Base-by-base conservation (phyloP, 2,888 invertebrate genomes). In the Uropetala carovei region DNA sequence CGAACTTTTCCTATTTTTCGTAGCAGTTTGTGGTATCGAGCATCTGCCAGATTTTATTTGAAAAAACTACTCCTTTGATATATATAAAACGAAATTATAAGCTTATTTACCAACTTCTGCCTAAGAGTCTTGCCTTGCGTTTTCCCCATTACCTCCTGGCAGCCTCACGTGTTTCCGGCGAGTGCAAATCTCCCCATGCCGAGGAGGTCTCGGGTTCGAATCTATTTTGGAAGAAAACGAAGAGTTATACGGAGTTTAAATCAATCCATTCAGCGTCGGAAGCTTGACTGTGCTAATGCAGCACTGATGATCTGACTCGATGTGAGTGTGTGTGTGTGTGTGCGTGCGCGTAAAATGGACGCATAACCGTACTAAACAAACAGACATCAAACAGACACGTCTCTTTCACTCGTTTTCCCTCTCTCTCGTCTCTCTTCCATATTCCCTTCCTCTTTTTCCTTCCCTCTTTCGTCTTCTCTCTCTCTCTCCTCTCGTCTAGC, bases 351-450 rank as follows among this genome's bases (percentile, higher is more conserved):
- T 43, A 43, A 64, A n/a, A 64, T 64, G 75, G 75, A 27, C 11
- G 75, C 75, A 75, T 75, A 75, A 75, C n/a, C 22, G 75, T 4
- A 22, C 75, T 75, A 75, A 75, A 22, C 9, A 75, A 75, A 75
- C 75, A 75, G 75, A 75, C 75, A 75, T 75, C 75, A 75, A 75
- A 75, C 27, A 75, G 75, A 75, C 75, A 75, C 22, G 75, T 75
- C 27, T 75, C 75, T 75, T 27, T 13, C 43, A 43, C 43, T 43
- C 27, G 60, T 18, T 60, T 5, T 43, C n/a, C n/a, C n/a, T 59
- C 68, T n/a, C 43, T 43, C 43, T 43, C 27, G 8, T 27, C 43
- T 43, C 43, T 43, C 27, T 22, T 75, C 75, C 27, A 75, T 43
- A 43, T 43, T 43, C 43, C 43, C 43, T 43, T 43, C 43, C 43